A percentile compares a stretch with the other conserved stretches of the same genome.
Conservation (phyloP, 2,888 invertebrate genomes). For the Cylindroiulus punctatus region DNA sequence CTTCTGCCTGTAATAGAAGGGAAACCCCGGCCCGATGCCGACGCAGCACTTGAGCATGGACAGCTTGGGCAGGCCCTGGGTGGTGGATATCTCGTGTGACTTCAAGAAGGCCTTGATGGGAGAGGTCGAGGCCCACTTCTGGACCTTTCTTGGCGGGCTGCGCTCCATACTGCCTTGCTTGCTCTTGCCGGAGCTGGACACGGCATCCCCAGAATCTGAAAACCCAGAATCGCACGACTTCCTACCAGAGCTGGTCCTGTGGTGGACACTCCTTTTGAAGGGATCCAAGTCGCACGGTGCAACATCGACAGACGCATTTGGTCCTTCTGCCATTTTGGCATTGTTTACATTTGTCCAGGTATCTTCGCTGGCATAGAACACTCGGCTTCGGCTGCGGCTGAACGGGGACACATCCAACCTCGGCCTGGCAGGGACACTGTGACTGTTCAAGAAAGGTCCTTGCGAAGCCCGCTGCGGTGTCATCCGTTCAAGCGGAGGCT, state of each 20-base stretch:
- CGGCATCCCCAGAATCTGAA: conserved; percentile 75
- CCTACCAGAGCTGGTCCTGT: conserved; percentile 69
- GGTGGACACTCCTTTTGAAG: conserved; percentile 9
- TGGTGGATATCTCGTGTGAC: background rate
- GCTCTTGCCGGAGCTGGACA: conserved; percentile 7
- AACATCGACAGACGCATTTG: conserved; percentile 53
- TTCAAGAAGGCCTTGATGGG: conserved; percentile 54
- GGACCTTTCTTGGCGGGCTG: conserved; percentile 31
- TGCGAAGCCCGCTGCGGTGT: conserved; percentile 3
- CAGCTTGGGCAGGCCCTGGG: conserved; percentile 25
- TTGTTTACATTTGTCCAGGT: background rate
- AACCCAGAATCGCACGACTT: conserved; percentile 84
- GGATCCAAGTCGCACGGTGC: conserved; percentile 37
- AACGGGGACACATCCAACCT: conserved; percentile 52
- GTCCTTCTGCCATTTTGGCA: conserved; percentile 8
- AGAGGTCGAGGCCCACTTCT: conserved; percentile 44
- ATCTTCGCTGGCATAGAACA: conserved; percentile 57
- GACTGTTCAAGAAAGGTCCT: background rate
- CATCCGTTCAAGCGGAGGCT: background rate
- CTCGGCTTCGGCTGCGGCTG: conserved; percentile 53
- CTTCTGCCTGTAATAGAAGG: background rate
- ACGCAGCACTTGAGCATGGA: conserved; percentile 54
- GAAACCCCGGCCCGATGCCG: conserved; percentile 37
- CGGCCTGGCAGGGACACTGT: background rate
- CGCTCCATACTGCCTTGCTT: background rate